A percentile compares a stretch with the other conserved stretches of the same genome.
Conservation (phyloP, 2,113 vertebrate species). For the Sus scrofa region DNA sequence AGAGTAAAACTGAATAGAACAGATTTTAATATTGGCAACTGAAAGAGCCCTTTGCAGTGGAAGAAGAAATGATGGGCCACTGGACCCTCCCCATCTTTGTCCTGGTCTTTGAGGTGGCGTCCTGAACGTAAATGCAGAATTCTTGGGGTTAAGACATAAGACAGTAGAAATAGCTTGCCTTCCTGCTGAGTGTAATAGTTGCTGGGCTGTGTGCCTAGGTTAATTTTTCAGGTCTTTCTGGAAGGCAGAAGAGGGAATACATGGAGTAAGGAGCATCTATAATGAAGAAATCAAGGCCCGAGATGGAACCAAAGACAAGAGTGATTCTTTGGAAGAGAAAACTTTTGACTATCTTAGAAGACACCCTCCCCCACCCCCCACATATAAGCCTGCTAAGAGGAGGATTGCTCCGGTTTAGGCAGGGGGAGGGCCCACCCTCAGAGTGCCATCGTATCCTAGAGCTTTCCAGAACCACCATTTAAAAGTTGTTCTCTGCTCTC, state of each 20-base stretch:
- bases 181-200: not conserved
- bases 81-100: not conserved
- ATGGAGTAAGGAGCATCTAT: not conserved
- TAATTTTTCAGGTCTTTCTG: not conserved
- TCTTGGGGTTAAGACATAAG: not conserved
- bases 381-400: not conserved
- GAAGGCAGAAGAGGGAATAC: not conserved
- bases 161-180: not conserved
- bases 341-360: not conserved
- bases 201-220: not conserved
- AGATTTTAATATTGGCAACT: not conserved
- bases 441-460: not conserved
- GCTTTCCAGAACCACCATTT: not conserved
- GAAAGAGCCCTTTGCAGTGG: not conserved
- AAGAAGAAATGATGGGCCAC: not conserved
- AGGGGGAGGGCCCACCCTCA: rapidly evolving
- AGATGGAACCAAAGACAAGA: not conserved
- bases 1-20: constrained; percentile 10
- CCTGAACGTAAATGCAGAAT: not conserved
- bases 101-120: not conserved
- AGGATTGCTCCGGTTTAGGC: not conserved
- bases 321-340: not conserved
- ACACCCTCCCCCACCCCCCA: rapidly evolving
- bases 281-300: not conserved
- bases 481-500: not conserved